Base-by-base conservation (phyloP, 1,140 invertebrate species). In the Drosophila eugracilis region DNA sequence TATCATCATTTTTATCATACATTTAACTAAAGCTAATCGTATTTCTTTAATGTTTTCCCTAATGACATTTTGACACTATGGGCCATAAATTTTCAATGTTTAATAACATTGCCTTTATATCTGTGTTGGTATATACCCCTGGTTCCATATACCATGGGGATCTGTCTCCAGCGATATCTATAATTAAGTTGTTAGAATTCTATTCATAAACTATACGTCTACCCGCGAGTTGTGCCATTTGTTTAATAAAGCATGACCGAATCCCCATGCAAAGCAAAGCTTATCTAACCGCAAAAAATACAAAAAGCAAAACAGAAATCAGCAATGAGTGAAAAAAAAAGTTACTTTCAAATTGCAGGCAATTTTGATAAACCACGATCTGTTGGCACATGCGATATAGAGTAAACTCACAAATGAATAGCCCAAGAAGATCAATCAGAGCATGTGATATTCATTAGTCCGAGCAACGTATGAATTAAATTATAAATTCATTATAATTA, bases 111-210 rank as follows among this genome's bases (percentile, higher is more conserved):
- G n/a, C n/a, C n/a, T 32, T 12, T 12, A 15, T 44, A 5, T 22
- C n/a, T 9, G n/a, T 24, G 21, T 7, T 44, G 21, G 14, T 14
- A 24, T 14, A 19, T 3, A 10, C 39, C 39, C 1, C 12, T 44
- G 21, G 7, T 24, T 9, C 15, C 57, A 17, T 7, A 17, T 14
- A 15, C 59, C 53, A 28, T 15, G 28, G 28, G 41, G 41, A 69
- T 45, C 52, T 54, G 39, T 28, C 39, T 28, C 10, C 22, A 5
- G n/a, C 57, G 69, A 41, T 47, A 63, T 74, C 58, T 62, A 73
- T 74, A 74, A 74, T 74, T 74, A 74, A 65, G 69, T 74, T 74
- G 70, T 74, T 74, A 63, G 70, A 73, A 74, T 63, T 74, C 48
- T 74, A 65, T 74, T 74, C 71, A 74, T 65, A 65, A 74, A 54